Evolutionary conservation across 1,140 invertebrate genomes (phyloP).

Genomic region (Orussus abietinus): DNA sequence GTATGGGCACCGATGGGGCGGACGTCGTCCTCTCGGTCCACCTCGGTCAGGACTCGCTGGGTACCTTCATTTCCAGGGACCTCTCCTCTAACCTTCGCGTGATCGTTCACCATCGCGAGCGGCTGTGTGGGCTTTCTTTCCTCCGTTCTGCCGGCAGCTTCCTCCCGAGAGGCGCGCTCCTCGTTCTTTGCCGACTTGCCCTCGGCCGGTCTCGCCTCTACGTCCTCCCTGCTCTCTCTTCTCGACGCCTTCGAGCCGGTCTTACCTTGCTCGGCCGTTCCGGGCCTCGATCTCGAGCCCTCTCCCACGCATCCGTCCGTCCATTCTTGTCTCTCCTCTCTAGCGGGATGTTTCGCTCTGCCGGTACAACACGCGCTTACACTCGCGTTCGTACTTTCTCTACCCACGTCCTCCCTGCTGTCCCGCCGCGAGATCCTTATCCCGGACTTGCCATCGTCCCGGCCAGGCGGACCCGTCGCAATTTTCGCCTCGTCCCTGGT

Average conservation of each 20-base stretch:
- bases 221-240: too few species aligned
- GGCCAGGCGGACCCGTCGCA: constrained; percentile 9
- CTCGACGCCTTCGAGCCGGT: constrained; percentile 3
- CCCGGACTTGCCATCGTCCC: constrained; percentile 23
- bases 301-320: constrained; percentile 29
- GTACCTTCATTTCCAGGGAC: too few species aligned
- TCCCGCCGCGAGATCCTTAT: constrained; percentile 29
- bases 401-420: constrained; percentile 32
- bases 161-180: too few species aligned
- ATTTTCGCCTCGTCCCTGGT: constrained; percentile 11
- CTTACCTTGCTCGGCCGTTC: constrained; percentile 18
- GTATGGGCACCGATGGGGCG: too few species aligned
- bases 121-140: too few species aligned
- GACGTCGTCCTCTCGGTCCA: too few species aligned
- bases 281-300: constrained; percentile 20
- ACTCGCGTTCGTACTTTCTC: constrained; percentile 25
- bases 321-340: constrained; percentile 27
- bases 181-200: constrained; percentile 13
- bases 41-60: too few species aligned
- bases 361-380: constrained; percentile 14
- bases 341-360: constrained; percentile 27
- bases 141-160: not conserved
- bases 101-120: too few species aligned
- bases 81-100: too few species aligned
- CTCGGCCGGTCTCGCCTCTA: too few species aligned